Base-by-base conservation (phyloP, 2,888 invertebrate genomes). In the Falcaria lacertinaria region DNA sequence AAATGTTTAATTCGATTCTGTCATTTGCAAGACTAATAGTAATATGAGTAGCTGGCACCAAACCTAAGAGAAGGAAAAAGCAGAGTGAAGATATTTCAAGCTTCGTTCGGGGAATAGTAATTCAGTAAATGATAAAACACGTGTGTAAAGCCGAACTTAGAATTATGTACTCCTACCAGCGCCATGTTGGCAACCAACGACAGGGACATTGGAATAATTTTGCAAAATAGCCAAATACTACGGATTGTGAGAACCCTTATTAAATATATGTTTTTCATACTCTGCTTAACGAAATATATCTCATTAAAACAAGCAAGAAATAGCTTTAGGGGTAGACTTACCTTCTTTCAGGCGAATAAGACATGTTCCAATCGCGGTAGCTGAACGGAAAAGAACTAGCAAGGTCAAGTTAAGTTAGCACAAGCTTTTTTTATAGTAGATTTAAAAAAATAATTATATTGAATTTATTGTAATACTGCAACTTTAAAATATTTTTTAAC, bases 341-440 rank as follows among this genome's bases (percentile, higher is more conserved):
- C 95, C 94, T 93, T 92, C 93, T 92, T 90, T 95, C 94, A 86
- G 92, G 90, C 84, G 92, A 91, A 92, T 91, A 93, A 90, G 95
- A 95, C 95, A 95, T 95, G 93, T 93, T 94, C 92, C 91, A 92
- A 92, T 93, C 91, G 91, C 91, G 91, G 91, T 92, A 90, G 92
- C 91, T 91, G 91, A 92, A 92, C 92, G 92, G 92, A 93, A 94
- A 94, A 92, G 90, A 89, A 87, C 88, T 86, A 78, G 74, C 84
- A 88, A 89, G 89, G 89, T 89, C 89, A 89, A 89, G 86, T 86
- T 91, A 86, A 89, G 90, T 82, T 82, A 75, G 65, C 60, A 74
- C 63, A 74, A 72, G 80, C 80, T 82, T 83, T 81, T 81, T 73
- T 69, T 68, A 64, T 53, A 52, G 34, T 22, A 35, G 37, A 44